Conservation (phyloP, 1,140 invertebrate genomes). For the Rhyzopertha dominica region DNA sequence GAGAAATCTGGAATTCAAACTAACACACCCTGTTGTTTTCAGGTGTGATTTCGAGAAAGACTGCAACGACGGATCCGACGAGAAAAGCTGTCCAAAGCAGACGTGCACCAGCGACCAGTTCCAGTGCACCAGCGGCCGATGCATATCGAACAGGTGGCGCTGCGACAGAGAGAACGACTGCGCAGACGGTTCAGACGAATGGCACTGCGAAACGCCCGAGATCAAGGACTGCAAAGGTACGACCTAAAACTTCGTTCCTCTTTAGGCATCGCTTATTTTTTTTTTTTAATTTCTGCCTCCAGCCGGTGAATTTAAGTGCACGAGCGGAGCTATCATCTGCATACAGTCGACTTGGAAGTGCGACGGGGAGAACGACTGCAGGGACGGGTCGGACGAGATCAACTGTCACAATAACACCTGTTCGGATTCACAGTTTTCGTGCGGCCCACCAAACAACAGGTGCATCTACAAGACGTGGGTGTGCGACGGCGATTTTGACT, state of each 20-base stretch:
- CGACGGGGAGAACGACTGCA: constrained; percentile 41
- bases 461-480: constrained; percentile 71
- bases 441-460: constrained; percentile 51
- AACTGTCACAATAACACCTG: constrained; percentile 53
- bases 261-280: neutral
- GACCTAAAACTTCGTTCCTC: neutral
- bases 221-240: constrained; percentile 34
- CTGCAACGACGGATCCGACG: constrained; percentile 57
- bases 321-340: constrained; percentile 47
- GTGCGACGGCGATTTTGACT: constrained; percentile 70
- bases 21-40: too few species aligned
- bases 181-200: constrained; percentile 68
- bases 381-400: constrained; percentile 37
- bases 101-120: constrained; percentile 65
- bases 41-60: constrained; percentile 57
- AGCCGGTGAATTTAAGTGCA: constrained; percentile 41
- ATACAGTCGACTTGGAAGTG: constrained; percentile 64
- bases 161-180: constrained; percentile 77
- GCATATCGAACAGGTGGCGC: constrained; percentile 71
- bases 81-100: constrained; percentile 46
- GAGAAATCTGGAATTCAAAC: too few species aligned
- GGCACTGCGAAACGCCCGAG: constrained; percentile 38
- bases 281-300: constrained; percentile 3
- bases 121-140: constrained; percentile 66
- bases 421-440: constrained; percentile 59